These are phyloP conservation scores for Aurelia coerulea DNA, from an alignment of 30 jellyfish, hydroid and myxozoan species.

Conservation along the genomic window DNA sequence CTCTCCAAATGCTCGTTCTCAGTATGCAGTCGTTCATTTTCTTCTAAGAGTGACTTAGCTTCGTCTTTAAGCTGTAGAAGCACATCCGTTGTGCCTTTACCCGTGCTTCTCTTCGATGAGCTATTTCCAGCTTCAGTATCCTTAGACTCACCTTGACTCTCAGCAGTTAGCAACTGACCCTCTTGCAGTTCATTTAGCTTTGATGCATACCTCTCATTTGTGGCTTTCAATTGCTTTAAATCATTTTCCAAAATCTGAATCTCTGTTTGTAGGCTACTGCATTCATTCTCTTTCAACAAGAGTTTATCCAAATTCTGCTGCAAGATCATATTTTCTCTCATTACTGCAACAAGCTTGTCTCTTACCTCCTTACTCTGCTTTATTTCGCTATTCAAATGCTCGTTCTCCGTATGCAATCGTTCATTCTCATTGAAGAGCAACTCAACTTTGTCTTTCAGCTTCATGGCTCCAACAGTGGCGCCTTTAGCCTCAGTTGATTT, in stretches of 20 bases:
- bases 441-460: background rate
- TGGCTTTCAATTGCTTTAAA: background rate
- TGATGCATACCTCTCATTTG: background rate
- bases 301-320: background rate
- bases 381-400: background rate
- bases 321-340: background rate
- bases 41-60: background rate
- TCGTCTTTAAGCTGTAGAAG: background rate
- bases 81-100: background rate
- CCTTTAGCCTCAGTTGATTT: background rate
- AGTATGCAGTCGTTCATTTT: constrained; percentile 11
- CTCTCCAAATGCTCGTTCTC: background rate
- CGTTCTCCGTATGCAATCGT: background rate
- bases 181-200: background rate
- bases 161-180: background rate
- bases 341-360: constrained; percentile 15
- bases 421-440: constrained; percentile 9
- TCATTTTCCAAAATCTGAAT: background rate
- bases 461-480: background rate
- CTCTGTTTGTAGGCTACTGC: background rate
- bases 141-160: background rate
- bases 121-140: background rate
- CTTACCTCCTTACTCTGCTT: background rate
- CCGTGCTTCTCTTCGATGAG: background rate
- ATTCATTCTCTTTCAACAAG: background rate